Evolutionary conservation across 2,113 vertebrate species (phyloP).

Genomic region (Platycercus adscitus): DNA sequence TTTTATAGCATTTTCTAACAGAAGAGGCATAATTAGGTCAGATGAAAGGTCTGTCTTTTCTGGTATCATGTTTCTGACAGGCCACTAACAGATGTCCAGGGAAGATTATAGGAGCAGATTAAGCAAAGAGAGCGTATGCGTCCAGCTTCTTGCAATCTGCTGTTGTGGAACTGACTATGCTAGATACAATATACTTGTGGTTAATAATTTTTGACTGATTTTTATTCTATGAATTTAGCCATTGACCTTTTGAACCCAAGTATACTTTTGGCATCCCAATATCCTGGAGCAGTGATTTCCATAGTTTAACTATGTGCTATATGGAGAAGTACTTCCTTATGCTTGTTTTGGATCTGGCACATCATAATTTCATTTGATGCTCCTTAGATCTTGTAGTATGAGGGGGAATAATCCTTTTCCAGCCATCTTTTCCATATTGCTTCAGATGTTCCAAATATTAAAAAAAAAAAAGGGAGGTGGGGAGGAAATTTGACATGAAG

Average conservation of each 20-base stretch:
- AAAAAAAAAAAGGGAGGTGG: background rate
- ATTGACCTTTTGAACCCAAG: conserved; percentile 42
- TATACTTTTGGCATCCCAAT: conserved; percentile 44
- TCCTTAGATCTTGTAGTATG: conserved; percentile 58
- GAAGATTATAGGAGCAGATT: background rate
- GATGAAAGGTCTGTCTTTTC: background rate
- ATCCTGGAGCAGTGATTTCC: conserved; percentile 47
- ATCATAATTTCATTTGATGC: conserved; percentile 67
- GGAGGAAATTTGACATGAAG: background rate
- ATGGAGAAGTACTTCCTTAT: conserved; percentile 65
- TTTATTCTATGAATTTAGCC: conserved; percentile 4
- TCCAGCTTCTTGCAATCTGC: conserved; percentile 26
- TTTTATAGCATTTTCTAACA: background rate
- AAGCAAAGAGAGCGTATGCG: background rate
- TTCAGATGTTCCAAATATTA: conserved; percentile 47
- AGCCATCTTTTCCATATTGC: conserved; percentile 49
- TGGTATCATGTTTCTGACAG: background rate
- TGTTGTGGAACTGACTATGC: background rate
- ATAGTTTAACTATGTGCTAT: conserved; percentile 51
- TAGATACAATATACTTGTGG: background rate
- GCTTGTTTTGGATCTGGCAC: conserved; percentile 62
- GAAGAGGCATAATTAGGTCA: background rate
- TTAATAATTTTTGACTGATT: conserved; percentile 9
- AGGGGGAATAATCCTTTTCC: conserved; percentile 48
- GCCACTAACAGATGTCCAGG: conserved; percentile 24